Evolutionary conservation across 2,797 vertebrate species (phyloP), one percentile per base, ranked within the genome.

Genomic region (Lepus oiostolus): DNA sequence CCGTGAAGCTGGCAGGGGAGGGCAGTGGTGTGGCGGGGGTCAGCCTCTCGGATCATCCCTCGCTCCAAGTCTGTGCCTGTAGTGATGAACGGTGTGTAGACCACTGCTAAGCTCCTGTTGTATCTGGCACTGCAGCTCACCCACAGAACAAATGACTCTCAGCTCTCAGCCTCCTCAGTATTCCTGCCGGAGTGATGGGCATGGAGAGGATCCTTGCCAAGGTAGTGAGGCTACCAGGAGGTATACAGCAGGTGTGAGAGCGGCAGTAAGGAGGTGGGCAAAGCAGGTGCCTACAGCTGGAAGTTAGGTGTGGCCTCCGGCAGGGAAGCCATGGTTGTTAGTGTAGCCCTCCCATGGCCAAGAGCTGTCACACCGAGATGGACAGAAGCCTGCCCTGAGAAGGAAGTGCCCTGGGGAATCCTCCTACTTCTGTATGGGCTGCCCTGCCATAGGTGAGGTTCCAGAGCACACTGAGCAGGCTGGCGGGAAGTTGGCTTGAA

Each of bases 1-100:
- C 19, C 13, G 62, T 35, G 77, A 28, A 32, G 72, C 72, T 82
- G 50, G n/a, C 12, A 24, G 26, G 5, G 28, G 14, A 16, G 35
- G 80, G 32, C 24, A 13, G 16, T 2, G 2, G 5, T 1, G 11
- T 30, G 26, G 26, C 21, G 0, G 9, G 10, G 32, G 2, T 28
- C 42, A 1, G 38, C 7, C 72, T 24, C 83, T 81, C 13, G 5
- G 0, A 16, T 26, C 24, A 4, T 70, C n/a, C 79, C 83, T 2
- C 7, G 65, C 63, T 58, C 9, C 10, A 4, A 1, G 4, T 35
- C 76, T 21, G 4, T 6, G 42, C 85, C 85, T 10, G 6, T 4
- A 21, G 60, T 28, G 42, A 24, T 10, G 32, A 63, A 2, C 28
- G 4, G 47, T 32, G 5, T 80, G 71, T 21, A 35, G 65, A 47